Evolutionary conservation across 2,888 invertebrate genomes (phyloP), one percentile per base, ranked within the genome.

Genomic region (Euproctis similis): DNA sequence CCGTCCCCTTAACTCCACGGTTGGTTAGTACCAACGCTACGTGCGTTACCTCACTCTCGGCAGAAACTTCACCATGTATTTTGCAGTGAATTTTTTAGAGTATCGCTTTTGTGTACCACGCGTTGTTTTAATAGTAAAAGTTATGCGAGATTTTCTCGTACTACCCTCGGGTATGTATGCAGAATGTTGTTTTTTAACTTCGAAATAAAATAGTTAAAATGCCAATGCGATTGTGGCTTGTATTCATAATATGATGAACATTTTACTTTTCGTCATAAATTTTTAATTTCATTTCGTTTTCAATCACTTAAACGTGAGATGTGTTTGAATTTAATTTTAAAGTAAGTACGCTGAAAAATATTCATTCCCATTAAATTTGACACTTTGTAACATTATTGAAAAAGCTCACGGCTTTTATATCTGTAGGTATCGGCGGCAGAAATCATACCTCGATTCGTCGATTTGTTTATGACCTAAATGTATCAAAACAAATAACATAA

Each of bases 21-120:
- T 72, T 82, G 77, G 82, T 82, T 84, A 81, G 81, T 65, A 72
- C 74, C 74, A 71, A 68, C 77, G 77, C 72, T 72, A 69, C 72
- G 72, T 80, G 81, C 81, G 78, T 80, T 80, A 75, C 80, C 73
- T 80, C 72, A 77, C 75, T 78, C 73, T 74, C 73, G 73, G 69
- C 69, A 70, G 75, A 73, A 80, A 81, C 77, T 80, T 71, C 55
- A 72, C 74, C 65, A 78, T 80, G 78, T 78, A 80, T 80, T 77
- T 82, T 70, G 64, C 74, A 69, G 65, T 73, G 78, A 78, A 78
- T 80, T 82, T 81, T 81, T 82, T 76, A 76, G 71, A 78, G 78
- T 78, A 77, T 80, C 74, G 74, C 76, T 77, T 78, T 78, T 81
- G 80, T 80, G 73, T 64, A 69, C 68, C 55, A 46, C 39, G 65